These are phyloP conservation scores for Aix galericulata DNA, from an alignment of 2,113 vertebrate species.

Conservation along the genomic window DNA sequence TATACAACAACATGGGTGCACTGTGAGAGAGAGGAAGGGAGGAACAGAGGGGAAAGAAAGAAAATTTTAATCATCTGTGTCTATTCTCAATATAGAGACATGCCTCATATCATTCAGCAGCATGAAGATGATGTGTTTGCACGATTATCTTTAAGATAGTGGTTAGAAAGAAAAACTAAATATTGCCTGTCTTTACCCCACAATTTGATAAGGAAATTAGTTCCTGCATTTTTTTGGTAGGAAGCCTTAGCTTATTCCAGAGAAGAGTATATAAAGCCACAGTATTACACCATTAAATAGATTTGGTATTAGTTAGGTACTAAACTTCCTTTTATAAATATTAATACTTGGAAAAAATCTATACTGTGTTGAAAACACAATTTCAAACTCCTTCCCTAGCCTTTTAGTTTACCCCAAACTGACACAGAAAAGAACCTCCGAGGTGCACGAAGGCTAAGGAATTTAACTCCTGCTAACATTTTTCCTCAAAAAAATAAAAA, in stretches of 20 bases:
- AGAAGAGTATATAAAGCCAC: neutral
- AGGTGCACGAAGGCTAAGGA: neutral
- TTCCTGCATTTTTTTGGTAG: neutral
- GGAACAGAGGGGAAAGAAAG: neutral
- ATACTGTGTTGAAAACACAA: neutral
- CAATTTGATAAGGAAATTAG: neutral
- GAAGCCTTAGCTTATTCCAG: neutral
- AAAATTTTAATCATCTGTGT: neutral
- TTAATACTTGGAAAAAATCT: neutral
- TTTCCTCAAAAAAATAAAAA: neutral
- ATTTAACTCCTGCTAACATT: neutral
- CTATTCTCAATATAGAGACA: neutral
- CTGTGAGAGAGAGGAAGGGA: neutral
- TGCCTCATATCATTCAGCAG: neutral
- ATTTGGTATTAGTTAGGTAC: neutral
- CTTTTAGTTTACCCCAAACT: neutral
- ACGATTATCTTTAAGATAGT: neutral
- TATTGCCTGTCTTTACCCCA: neutral
- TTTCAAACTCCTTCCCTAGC: constrained; percentile 19
- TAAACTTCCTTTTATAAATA: constrained; percentile 21
- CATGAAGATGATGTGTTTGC: neutral
- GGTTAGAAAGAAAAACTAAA: neutral
- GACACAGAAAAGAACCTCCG: neutral
- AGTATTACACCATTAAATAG: neutral
- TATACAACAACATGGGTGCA: neutral